Conservation (phyloP, 1,140 invertebrate genomes). For the Tribolium castaneum region DNA sequence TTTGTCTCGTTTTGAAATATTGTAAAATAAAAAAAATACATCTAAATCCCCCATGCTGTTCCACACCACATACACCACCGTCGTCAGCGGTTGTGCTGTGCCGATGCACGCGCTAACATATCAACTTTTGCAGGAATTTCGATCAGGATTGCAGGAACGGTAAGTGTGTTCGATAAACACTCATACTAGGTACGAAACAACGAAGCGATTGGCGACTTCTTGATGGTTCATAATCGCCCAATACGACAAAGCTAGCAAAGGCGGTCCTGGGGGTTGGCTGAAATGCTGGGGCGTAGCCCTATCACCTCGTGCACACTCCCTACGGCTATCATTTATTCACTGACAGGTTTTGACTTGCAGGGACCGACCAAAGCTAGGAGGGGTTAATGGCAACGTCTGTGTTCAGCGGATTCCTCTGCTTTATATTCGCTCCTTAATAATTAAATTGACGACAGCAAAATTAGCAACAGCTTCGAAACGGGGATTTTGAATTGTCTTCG, state of each 20-base stretch:
- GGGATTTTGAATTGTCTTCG: too few relatives aligned
- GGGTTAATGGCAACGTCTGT: not conserved
- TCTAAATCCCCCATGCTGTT: not conserved
- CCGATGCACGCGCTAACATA: slow-evolving; percentile 45
- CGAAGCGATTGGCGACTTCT: not conserved
- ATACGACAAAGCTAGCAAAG: slow-evolving; percentile 56
- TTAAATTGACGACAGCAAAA: too few relatives aligned
- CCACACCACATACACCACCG: not conserved
- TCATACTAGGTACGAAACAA: not conserved
- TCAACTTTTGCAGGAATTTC: slow-evolving; percentile 49
- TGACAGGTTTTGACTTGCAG: not conserved
- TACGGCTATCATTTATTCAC: slow-evolving; percentile 39
- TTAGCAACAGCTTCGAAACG: too few relatives aligned
- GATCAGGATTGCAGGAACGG: slow-evolving; percentile 32
- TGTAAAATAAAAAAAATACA: too few relatives aligned
- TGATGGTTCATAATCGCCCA: slow-evolving; percentile 48
- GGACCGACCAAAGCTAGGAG: not conserved
- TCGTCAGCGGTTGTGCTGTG: not conserved
- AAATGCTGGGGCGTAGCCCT: slow-evolving; percentile 56
- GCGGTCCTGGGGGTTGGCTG: slow-evolving; percentile 62
- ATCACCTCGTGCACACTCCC: slow-evolving; percentile 53
- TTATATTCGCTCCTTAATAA: too few relatives aligned
- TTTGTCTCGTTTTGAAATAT: too few relatives aligned
- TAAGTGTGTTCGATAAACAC: not conserved
- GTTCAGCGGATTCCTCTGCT: too few relatives aligned